A percentile compares a stretch with the other conserved stretches of the same genome.
phyloP scores from a whole-genome alignment of 2,113 vertebrate genomes.

The Brachypodius melanocephalos region DNA sequence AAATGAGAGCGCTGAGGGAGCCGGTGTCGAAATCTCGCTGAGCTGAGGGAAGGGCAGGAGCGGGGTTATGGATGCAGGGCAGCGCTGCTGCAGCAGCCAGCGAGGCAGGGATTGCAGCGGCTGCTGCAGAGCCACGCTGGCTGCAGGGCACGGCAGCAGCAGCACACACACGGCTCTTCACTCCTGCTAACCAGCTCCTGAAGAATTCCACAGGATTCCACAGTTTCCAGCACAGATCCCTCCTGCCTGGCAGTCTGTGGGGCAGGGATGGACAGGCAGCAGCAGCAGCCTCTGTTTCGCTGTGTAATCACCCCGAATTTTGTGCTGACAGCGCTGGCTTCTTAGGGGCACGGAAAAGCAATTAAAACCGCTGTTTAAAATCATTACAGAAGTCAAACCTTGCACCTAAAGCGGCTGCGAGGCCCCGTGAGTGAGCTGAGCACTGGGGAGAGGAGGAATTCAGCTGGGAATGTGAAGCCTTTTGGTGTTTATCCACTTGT shows the following conservation, averaged over 20 bases:
- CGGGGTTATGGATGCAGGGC: not conserved
- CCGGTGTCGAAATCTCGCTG: not conserved
- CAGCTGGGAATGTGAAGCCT: not conserved
- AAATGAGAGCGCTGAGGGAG: not conserved
- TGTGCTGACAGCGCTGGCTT: constrained; percentile 8
- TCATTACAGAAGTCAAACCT: not conserved
- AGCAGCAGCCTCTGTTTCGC: not conserved
- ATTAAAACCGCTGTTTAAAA: constrained; percentile 16
- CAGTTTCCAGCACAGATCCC: not conserved
- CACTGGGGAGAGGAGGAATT: not conserved
- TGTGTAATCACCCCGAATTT: not conserved
- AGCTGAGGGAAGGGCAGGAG: constrained; percentile 1
- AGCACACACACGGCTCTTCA: not conserved
- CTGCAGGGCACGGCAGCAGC: constrained; percentile 37
- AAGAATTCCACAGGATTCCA: not conserved
- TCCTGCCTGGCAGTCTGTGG: not conserved
- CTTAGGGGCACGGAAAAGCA: not conserved
- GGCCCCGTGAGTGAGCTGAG: not conserved
- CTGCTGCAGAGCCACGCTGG: constrained; percentile 1
- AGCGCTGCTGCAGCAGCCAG: constrained; percentile 7
- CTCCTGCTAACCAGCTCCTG: constrained; percentile 16
- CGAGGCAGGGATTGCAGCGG: not conserved
- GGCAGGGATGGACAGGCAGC: not conserved
- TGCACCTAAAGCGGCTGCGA: not conserved
- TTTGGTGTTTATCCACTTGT: not conserved